These are phyloP conservation scores for Tautogolabrus adspersus DNA, from an alignment of 2,113 vertebrate species.

Conservation along the genomic window DNA sequence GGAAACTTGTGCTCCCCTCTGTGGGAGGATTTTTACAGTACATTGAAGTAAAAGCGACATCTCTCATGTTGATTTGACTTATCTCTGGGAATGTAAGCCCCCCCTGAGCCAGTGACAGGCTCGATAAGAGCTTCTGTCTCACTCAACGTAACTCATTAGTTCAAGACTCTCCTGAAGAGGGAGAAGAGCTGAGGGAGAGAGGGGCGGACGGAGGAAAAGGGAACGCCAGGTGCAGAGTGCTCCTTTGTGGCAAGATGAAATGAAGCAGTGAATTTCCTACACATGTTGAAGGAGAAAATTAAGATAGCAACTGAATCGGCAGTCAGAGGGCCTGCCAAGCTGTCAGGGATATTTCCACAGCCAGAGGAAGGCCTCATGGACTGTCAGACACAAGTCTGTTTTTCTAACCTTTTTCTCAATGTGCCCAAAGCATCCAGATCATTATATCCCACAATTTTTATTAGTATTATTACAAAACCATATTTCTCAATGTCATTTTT, in stretches of 20 bases:
- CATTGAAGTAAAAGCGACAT: slow-evolving; percentile 22
- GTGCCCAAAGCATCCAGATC: slow-evolving; percentile 65
- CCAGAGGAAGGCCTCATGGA: slow-evolving; percentile 51
- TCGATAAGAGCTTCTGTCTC: slow-evolving; percentile 63
- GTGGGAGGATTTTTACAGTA: slow-evolving; percentile 5
- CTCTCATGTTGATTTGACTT: slow-evolving; percentile 39
- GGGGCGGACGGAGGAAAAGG: slow-evolving; percentile 25
- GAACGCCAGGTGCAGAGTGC: slow-evolving; percentile 72
- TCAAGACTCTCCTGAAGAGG: slow-evolving; percentile 55
- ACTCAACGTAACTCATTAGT: slow-evolving; percentile 70
- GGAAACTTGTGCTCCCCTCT: not conserved
- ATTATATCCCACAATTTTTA: slow-evolving; percentile 70
- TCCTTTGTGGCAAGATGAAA: slow-evolving; percentile 77
- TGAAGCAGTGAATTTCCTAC: slow-evolving; percentile 81
- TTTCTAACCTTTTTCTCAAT: slow-evolving; percentile 56
- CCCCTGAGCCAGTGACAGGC: slow-evolving; percentile 40
- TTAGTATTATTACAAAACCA: slow-evolving; percentile 72
- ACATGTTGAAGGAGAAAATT: slow-evolving; percentile 78
- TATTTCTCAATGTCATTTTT: slow-evolving; percentile 75
- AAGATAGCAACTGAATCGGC: slow-evolving; percentile 71
- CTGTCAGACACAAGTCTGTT: slow-evolving; percentile 66
- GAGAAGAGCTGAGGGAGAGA: slow-evolving; percentile 29
- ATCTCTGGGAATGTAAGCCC: slow-evolving; percentile 27
- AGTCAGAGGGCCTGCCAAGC: slow-evolving; percentile 65
- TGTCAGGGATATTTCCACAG: slow-evolving; percentile 70